These are phyloP conservation scores for Halotydeus destructor DNA, from an alignment of 1,140 invertebrate species.

Conservation along the genomic window DNA sequence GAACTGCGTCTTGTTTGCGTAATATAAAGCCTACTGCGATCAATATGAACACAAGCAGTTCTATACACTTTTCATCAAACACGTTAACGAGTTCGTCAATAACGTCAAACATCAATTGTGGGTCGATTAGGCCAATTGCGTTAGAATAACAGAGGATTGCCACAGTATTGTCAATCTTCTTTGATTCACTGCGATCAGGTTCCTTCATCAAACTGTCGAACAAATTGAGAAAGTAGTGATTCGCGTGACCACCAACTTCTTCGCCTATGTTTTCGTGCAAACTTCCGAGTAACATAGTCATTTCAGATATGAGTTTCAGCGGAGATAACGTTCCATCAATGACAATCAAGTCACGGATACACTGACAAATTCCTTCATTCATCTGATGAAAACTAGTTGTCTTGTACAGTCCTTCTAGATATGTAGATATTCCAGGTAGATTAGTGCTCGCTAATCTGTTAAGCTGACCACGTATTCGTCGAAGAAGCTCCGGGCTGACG, in stretches of 20 bases:
- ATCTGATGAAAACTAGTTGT: conserved; percentile 1
- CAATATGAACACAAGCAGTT: conserved; percentile 10
- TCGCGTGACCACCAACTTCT: conserved; percentile 9
- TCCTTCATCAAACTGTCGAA: conserved; percentile 6
- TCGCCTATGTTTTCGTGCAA: conserved; percentile 7
- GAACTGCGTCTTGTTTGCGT: conserved; percentile 9
- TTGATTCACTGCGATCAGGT: neutral
- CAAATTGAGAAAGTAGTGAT: conserved; percentile 4
- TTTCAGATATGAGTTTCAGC: conserved; percentile 8
- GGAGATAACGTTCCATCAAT: neutral
- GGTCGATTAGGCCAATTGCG: conserved; percentile 4
- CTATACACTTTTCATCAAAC: conserved; percentile 12
- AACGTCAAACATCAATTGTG: conserved; percentile 11
- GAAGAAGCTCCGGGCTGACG: neutral
- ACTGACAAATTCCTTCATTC: conserved; percentile 3
- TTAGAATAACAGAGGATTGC: conserved; percentile 9
- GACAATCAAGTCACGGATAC: conserved; percentile 5
- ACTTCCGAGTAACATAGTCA: conserved; percentile 10
- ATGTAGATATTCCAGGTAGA: conserved; percentile 4
- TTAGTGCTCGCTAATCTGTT: conserved; percentile 10
- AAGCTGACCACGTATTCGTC: conserved; percentile 9
- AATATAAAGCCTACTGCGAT: conserved; percentile 11
- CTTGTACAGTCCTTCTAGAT: conserved; percentile 7
- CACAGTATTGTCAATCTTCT: conserved; percentile 11
- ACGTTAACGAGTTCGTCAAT: conserved; percentile 3